These are phyloP conservation scores for Teinopalpus imperialis DNA, from an alignment of 2,888 invertebrate species.

Conservation along the genomic window DNA sequence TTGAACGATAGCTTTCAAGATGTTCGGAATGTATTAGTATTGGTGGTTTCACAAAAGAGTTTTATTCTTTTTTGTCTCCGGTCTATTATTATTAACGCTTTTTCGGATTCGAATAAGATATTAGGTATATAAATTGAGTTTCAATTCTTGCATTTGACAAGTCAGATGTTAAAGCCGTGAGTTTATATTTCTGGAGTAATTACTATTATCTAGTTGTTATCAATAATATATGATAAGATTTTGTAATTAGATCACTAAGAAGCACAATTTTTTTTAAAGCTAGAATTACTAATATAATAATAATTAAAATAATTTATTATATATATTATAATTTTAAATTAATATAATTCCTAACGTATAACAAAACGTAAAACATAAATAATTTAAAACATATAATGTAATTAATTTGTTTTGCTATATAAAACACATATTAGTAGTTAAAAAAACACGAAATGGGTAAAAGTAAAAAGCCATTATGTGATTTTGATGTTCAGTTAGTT, in stretches of 20 bases:
- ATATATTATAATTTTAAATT: too few relatives aligned
- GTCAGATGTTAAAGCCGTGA: neutral
- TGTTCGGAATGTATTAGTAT: conserved; percentile 12
- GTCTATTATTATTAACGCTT: neutral
- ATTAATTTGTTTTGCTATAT: too few relatives aligned
- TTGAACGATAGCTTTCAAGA: conserved; percentile 21
- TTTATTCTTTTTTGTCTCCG: conserved; percentile 6
- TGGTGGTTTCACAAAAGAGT: conserved; percentile 4
- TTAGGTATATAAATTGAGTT: neutral
- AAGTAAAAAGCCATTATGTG: neutral
- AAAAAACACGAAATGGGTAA: too few relatives aligned
- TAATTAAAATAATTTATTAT: too few relatives aligned
- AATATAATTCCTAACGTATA: too few relatives aligned
- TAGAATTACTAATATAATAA: too few relatives aligned
- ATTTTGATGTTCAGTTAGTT: neutral
- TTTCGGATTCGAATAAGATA: neutral
- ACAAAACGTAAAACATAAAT: too few relatives aligned
- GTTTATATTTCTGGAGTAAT: neutral
- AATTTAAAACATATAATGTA: too few relatives aligned
- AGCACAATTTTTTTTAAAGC: too few relatives aligned
- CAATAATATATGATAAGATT: conserved; percentile 14
- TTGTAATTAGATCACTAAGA: conserved; percentile 7
- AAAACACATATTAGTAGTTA: too few relatives aligned
- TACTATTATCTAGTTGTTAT: conserved; percentile 14
- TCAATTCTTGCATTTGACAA: neutral